Evolutionary conservation across 2,888 invertebrate genomes (phyloP).

Genomic region (Adelphocoris suturalis): DNA sequence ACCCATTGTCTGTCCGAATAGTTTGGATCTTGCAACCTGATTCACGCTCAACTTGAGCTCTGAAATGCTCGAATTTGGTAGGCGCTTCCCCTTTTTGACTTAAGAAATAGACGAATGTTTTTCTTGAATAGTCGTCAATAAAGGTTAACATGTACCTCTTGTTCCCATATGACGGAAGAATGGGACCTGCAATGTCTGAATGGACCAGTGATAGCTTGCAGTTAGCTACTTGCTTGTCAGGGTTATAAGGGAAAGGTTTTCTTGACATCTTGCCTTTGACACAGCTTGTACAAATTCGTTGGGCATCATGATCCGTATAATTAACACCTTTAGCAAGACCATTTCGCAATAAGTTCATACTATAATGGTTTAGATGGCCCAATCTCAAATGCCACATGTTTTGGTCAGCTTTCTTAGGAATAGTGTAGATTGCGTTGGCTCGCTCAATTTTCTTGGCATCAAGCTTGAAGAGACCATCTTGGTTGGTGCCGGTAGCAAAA

Average conservation of each 20-base stretch:
- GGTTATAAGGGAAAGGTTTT: slow-evolving; percentile 51
- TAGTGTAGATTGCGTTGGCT: neutral
- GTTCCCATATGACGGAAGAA: neutral
- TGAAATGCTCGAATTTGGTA: neutral
- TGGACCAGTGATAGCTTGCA: slow-evolving; percentile 73
- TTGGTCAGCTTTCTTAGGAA: neutral
- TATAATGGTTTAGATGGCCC: neutral
- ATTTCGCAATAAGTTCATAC: neutral
- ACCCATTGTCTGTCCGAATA: slow-evolving; percentile 9
- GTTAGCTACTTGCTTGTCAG: slow-evolving; percentile 37
- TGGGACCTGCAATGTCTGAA: slow-evolving; percentile 74
- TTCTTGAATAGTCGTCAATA: neutral
- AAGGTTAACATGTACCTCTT: neutral
- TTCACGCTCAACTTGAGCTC: slow-evolving; percentile 14
- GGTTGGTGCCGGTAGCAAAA: neutral
- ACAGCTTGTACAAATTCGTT: slow-evolving; percentile 49
- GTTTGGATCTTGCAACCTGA: neutral
- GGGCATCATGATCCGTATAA: neutral
- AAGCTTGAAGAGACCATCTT: slow-evolving; percentile 32
- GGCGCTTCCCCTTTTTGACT: neutral
- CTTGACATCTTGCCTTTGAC: slow-evolving; percentile 61
- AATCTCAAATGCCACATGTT: neutral
- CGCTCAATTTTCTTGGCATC: neutral
- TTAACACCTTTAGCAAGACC: neutral
- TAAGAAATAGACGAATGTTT: neutral